Base-by-base conservation (phyloP, 2,888 invertebrate genomes). In the Phalera bucephala region DNA sequence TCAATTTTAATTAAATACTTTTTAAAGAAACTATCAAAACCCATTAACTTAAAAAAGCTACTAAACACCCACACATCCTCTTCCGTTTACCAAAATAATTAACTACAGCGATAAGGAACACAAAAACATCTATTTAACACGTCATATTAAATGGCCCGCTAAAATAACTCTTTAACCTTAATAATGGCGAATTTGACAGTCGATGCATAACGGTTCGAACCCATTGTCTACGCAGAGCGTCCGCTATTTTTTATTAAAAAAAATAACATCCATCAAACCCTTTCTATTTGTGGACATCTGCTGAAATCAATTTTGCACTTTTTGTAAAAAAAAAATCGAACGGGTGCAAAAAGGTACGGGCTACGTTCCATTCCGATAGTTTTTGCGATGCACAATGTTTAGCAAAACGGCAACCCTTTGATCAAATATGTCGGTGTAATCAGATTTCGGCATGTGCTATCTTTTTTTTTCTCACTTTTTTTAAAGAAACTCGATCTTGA, bases 381-480 rank as follows among this genome's bases (percentile, higher is more conserved):
- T 82, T 86, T 82, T 81, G 64, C 57, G 61, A 64, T 63, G 63
- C 52, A 57, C 75, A 71, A 72, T 78, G 76, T 80, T 85, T 81
- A 67, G 65, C 67, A 78, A 79, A 77, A 70, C 72, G 62, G 75
- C 80, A 89, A 87, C 89, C 89, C 86, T 88, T 89, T 87, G 72
- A 82, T 80, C 78, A 79, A 86, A 85, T 71, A 83, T 66, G 72
- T 75, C 64, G 68, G 57, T 56, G 80, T 86, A 87, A 89, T 89
- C 87, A 85, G 86, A 88, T 88, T 88, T 89, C 87, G 84, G 78
- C 88, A 89, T 89, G 87, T 87, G 88, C 80, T 82, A 70, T 80
- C 73, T 68, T 79, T 82, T 86, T 72, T 70, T 58, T 40, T 33
- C 12, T 15, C 33, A 44, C 57, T 72, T 75, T 78, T 73, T 75